Percentiles rank a stretch among this genome's conserved stretches.
These are phyloP conservation scores for Lasioglossum albipes DNA, from an alignment of 1,140 invertebrate genomes.

Conservation along the genomic window DNA sequence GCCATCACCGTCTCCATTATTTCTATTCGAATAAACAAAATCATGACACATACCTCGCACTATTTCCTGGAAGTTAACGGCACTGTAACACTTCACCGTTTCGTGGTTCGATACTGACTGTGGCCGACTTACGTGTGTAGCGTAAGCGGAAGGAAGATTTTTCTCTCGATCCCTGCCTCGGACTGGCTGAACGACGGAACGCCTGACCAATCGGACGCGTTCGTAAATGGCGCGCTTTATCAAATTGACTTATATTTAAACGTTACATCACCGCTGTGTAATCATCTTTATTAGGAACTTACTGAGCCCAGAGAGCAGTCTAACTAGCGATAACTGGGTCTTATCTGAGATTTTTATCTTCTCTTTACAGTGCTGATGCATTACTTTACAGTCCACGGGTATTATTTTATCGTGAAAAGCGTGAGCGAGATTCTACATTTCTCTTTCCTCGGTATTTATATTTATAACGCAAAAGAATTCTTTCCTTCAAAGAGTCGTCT, in stretches of 20 bases:
- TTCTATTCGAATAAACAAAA: neutral
- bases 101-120: slow-evolving; percentile 29
- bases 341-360: neutral
- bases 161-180: neutral
- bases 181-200: neutral
- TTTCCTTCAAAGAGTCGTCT: too few species aligned
- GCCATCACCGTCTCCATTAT: neutral
- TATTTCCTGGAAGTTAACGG: neutral
- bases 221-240: slow-evolving; percentile 8
- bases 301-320: neutral
- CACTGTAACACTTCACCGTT: neutral
- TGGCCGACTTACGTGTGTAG: neutral
- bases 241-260: slow-evolving; percentile 24
- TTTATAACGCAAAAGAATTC: too few species aligned
- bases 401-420: neutral
- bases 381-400: neutral
- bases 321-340: neutral
- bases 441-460: too few species aligned
- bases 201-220: neutral
- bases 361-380: neutral
- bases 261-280: slow-evolving; percentile 18
- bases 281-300: slow-evolving; percentile 4
- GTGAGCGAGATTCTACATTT: too few species aligned
- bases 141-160: neutral
- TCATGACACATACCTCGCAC: slow-evolving; percentile 5